phyloP scores from a whole-genome alignment of 1,140 invertebrate genomes.

The Macrobrachium rosenbergii region DNA sequence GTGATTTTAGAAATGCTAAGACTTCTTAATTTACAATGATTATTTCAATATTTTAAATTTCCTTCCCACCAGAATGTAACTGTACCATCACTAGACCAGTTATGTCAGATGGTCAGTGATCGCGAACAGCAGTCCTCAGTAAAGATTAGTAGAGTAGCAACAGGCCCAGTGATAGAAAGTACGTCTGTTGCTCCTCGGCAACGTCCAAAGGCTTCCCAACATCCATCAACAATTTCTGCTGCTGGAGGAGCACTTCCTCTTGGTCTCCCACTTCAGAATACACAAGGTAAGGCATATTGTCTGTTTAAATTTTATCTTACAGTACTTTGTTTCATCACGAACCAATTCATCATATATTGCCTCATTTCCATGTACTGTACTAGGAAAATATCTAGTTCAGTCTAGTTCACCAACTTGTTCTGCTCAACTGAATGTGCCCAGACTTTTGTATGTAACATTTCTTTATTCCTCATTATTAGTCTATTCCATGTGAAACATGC shows the following conservation, averaged over 20 bases:
- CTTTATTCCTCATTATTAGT: too few species aligned
- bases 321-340: neutral
- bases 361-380: too few species aligned
- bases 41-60: neutral
- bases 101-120: slow-evolving; percentile 60
- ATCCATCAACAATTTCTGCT: slow-evolving; percentile 68
- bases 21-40: neutral
- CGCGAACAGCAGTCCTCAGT: slow-evolving; percentile 55
- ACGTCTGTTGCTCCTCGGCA: slow-evolving; percentile 89
- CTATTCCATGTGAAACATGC: too few species aligned
- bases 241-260: slow-evolving; percentile 66
- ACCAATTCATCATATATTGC: too few species aligned
- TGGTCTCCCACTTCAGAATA: slow-evolving; percentile 69
- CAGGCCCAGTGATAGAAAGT: slow-evolving; percentile 52
- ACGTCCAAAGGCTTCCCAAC: slow-evolving; percentile 80
- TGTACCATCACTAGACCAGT: slow-evolving; percentile 55
- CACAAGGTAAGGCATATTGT: slow-evolving; percentile 63
- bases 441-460: too few species aligned
- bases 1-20: too few species aligned
- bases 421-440: too few species aligned
- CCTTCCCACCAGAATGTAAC: slow-evolving; percentile 42
- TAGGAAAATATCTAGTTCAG: too few species aligned
- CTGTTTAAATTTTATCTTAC: neutral
- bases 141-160: slow-evolving; percentile 33
- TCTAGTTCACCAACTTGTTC: too few species aligned